phyloP scores from a whole-genome alignment of 2,797 vertebrate genomes.

The Hirundo rustica region DNA sequence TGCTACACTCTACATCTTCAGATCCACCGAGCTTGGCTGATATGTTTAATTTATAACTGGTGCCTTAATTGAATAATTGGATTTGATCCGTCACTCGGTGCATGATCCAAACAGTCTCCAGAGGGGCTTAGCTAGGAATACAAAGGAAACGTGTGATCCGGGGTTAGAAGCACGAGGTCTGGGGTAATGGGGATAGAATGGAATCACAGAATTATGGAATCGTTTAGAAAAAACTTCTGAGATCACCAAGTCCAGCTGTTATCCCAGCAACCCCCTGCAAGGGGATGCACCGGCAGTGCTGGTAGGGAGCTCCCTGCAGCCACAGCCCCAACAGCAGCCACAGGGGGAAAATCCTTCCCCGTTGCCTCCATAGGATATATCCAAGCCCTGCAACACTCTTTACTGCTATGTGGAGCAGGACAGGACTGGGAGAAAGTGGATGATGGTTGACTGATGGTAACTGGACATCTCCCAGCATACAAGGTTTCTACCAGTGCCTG shows the following conservation, averaged over 20 bases:
- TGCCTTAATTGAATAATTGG: slow-evolving; percentile 35
- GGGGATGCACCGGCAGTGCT: fast-evolving
- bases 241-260: not conserved
- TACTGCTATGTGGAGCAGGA: not conserved
- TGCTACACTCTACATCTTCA: not conserved
- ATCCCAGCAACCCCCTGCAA: not conserved
- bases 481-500: not conserved
- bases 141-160: not conserved
- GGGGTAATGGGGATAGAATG: not conserved
- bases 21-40: not conserved
- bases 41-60: slow-evolving; percentile 20
- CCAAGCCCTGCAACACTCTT: not conserved
- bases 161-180: not conserved
- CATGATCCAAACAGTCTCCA: not conserved
- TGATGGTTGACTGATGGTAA: no score
- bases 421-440: not conserved
- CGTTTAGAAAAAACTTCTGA: not conserved
- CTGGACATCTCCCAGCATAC: not conserved
- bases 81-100: not conserved
- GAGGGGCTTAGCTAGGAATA: not conserved
- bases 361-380: fast-evolving
- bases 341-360: not conserved
- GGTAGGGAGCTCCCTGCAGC: not conserved
- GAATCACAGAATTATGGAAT: not conserved
- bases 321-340: fast-evolving